Base-by-base conservation (phyloP, 2,113 vertebrate species). In the Capra hircus region DNA sequence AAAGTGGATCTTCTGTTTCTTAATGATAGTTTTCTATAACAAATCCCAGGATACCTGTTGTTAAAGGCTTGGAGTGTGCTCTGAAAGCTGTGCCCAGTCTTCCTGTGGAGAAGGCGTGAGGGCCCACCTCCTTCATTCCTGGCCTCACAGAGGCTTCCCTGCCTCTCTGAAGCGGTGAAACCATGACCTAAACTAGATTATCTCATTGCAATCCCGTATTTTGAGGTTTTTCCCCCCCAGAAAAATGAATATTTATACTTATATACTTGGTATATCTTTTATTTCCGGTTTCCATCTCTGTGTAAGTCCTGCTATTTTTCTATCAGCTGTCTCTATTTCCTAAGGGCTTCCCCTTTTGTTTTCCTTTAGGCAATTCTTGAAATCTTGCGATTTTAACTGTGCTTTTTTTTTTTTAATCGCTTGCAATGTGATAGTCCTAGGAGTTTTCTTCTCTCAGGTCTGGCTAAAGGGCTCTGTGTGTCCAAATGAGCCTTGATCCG, bases 151-250 rank as follows among this genome's bases (percentile, higher is more conserved):
- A 36, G 36, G n/a, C 67, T 74, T 74, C 36, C 36, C 67, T 40
- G 67, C 36, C 67, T 40, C 67, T 74, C 36, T 74, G 36, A 74
- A 40, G 36, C 10, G 3, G 21, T 40, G 10, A 40, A 74, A 74
- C 67, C 2, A 3, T 40, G 67, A 74, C 67, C 36, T 74, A 74
- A 74, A 74, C 10, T 74, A 74, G 36, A 40, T 40, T 21, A 40
- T 74, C 36, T 74, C 67, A 40, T 40, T 40, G 67, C 36, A 74
- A 74, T 40, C 36, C 21, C 5, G 2, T 40, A 74, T 40, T 23
- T 40, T 74, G 67, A 74, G 5, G 4, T 23, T 71, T 36, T 36
- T 23, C 0, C n/a, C 1, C n/a, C n/a, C n/a, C 10, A 23, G n/a
- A 71, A 71, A 71, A 12, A 40, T 71, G 67, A 40, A 40, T 71